Conservation (phyloP, 2,888 invertebrate species). For the Neuroscelio doddi region DNA sequence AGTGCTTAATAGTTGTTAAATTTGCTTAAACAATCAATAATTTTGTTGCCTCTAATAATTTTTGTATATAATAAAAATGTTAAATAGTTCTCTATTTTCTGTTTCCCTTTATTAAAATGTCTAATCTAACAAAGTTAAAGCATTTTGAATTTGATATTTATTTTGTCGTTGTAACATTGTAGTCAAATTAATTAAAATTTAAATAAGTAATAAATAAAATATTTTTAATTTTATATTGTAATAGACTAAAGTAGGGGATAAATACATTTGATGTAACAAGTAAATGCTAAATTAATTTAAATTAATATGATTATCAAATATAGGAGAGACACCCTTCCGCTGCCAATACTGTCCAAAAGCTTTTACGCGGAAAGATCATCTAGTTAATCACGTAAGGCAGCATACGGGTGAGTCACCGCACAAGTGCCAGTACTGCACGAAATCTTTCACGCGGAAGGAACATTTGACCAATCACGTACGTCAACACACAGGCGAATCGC, state of each 20-base stretch:
- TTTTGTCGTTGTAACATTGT: no score
- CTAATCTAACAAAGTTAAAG: no score
- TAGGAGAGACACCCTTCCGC: conserved; percentile 82
- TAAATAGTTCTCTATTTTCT: no score
- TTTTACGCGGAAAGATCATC: conserved; percentile 88
- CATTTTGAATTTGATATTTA: no score
- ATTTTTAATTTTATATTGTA: no score
- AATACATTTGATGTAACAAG: no score
- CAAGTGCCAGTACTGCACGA: conserved; percentile 84
- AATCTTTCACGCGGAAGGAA: conserved; percentile 86
- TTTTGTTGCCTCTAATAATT: conserved; percentile 52
- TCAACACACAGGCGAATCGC: conserved; percentile 91
- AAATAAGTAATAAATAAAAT: no score
- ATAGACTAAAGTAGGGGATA: no score
- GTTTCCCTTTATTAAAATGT: no score
- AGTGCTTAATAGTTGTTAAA: conserved; percentile 68
- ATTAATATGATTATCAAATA: conserved; percentile 20
- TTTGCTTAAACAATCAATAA: conserved; percentile 45
- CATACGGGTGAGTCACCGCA: conserved; percentile 86
- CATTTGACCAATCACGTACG: conserved; percentile 89
- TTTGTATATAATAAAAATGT: no score
- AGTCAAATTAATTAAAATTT: no score
- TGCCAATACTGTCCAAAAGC: conserved; percentile 90
- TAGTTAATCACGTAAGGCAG: conserved; percentile 82
- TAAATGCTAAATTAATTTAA: no score